These are phyloP conservation scores for Fragum whitleyi DNA, from an alignment of 2,888 invertebrate genomes.

Conservation along the genomic window DNA sequence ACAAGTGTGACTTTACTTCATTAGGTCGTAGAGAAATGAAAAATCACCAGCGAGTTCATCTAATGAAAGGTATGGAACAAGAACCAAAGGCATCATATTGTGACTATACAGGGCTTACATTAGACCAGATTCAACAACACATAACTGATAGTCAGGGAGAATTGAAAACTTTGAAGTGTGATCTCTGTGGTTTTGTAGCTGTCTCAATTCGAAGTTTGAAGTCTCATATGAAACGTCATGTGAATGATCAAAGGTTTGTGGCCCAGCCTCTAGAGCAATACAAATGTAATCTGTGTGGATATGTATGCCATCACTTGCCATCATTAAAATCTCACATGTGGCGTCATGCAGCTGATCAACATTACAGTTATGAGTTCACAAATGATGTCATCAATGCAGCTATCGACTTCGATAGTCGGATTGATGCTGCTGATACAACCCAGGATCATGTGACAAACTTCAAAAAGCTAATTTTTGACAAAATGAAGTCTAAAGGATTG, in stretches of 20 bases:
- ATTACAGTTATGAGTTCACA: conserved; percentile 83
- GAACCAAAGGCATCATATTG: conserved; percentile 72
- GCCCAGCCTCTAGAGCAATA: conserved; percentile 85
- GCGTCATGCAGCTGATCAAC: conserved; percentile 83
- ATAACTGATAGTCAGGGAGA: conserved; percentile 66
- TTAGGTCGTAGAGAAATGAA: conserved; percentile 69
- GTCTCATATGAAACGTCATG: conserved; percentile 84
- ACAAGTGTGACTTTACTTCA: conserved; percentile 75
- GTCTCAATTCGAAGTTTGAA: conserved; percentile 82
- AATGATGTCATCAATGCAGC: conserved; percentile 84
- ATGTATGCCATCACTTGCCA: conserved; percentile 84
- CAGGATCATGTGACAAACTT: conserved; percentile 63
- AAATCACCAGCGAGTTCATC: conserved; percentile 67
- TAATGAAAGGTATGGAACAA: conserved; percentile 42
- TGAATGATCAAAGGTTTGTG: conserved; percentile 83
- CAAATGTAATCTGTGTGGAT: conserved; percentile 84
- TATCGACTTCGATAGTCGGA: conserved; percentile 80
- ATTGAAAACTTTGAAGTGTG: conserved; percentile 76
- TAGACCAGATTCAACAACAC: conserved; percentile 69
- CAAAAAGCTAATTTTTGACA: conserved; percentile 62
- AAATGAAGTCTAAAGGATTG: conserved; percentile 68
- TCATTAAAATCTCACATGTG: conserved; percentile 85
- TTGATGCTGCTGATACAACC: conserved; percentile 69
- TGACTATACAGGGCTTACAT: conserved; percentile 69
- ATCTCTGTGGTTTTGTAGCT: conserved; percentile 83